Evolutionary conservation across 2,113 vertebrate genomes (phyloP).

Genomic region (Gallinago paraguaiae): DNA sequence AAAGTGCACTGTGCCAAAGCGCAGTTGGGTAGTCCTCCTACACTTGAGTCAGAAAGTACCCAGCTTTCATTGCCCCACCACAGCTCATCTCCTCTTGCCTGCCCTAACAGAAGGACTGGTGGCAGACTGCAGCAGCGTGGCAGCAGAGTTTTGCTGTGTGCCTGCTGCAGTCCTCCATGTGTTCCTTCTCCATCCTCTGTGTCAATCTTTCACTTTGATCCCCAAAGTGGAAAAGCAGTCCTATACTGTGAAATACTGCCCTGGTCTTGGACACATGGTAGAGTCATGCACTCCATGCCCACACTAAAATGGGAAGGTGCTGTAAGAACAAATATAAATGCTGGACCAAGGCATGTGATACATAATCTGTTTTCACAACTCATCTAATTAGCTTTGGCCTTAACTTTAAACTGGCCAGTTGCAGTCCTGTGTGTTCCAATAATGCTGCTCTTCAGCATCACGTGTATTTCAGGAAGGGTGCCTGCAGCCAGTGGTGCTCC

Average conservation of each 20-base stretch:
- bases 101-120: neutral
- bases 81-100: neutral
- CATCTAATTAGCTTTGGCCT: neutral
- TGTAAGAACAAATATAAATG: accelerated
- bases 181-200: neutral
- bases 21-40: neutral
- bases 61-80: accelerated
- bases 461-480: accelerated
- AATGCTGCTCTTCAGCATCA: neutral
- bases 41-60: neutral
- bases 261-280: accelerated
- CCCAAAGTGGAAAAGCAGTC: neutral
- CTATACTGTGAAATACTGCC: neutral
- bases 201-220: neutral
- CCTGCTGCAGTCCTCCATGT: neutral
- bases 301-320: neutral
- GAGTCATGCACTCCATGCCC: accelerated
- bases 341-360: neutral
- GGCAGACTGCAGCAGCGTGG: neutral
- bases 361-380: neutral
- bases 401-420: neutral
- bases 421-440: neutral
- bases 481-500: neutral
- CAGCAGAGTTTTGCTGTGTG: too few species aligned
- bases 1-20: neutral